Evolutionary conservation across 2,888 invertebrate genomes (phyloP).

Genomic region (Lingula anatina): DNA sequence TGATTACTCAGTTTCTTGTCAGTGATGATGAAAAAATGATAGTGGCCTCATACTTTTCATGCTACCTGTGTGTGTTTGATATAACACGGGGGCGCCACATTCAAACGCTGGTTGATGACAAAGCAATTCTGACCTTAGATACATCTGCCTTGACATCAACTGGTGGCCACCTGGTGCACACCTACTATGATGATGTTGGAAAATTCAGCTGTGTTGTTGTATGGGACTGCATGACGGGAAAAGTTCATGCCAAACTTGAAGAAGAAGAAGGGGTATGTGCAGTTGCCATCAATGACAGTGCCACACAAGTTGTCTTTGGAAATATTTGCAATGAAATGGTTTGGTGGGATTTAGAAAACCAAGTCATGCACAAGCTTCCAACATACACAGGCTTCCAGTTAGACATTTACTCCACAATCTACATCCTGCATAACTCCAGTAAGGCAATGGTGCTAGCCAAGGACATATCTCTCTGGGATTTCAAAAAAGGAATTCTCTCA

Average conservation of each 20-base stretch:
- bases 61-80: conserved; percentile 47
- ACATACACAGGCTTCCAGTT: conserved; percentile 33
- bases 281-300: conserved; percentile 38
- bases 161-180: conserved; percentile 39
- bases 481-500: conserved; percentile 25
- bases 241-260: conserved; percentile 32
- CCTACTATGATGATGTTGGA: conserved; percentile 43
- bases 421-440: conserved; percentile 26
- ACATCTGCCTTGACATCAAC: conserved; percentile 37
- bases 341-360: conserved; percentile 39
- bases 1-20: conserved; percentile 40
- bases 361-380: conserved; percentile 24
- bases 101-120: conserved; percentile 36
- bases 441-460: conserved; percentile 41
- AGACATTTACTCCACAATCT: conserved; percentile 31
- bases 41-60: conserved; percentile 46
- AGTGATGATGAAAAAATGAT: conserved; percentile 38
- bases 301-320: conserved; percentile 38
- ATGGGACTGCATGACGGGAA: conserved; percentile 41
- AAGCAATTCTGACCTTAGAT: conserved; percentile 42
- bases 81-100: conserved; percentile 28
- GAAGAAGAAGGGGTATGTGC: conserved; percentile 44
- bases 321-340: conserved; percentile 38
- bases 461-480: conserved; percentile 47
- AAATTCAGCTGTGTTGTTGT: conserved; percentile 46